Conservation (phyloP, 2,797 vertebrate genomes). For the Catostomus latipinnis region DNA sequence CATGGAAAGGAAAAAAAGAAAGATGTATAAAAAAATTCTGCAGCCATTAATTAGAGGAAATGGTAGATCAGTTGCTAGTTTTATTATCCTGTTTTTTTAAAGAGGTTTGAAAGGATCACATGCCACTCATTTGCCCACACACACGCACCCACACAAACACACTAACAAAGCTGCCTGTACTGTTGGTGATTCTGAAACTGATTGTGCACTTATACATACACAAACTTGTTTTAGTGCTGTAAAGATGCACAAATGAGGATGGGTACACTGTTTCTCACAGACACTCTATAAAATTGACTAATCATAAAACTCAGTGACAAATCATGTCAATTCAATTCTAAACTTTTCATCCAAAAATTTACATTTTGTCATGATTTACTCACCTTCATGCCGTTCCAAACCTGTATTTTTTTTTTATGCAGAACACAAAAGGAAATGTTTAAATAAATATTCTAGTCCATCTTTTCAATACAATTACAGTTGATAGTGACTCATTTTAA, state of each 20-base stretch:
- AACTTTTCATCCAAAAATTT: too few species aligned
- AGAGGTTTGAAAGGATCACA: constrained; percentile 80
- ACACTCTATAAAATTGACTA: neutral
- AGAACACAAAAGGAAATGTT: too few species aligned
- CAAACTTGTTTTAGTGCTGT: neutral
- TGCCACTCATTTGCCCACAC: constrained; percentile 70
- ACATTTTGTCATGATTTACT: too few species aligned
- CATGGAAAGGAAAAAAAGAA: constrained; percentile 50
- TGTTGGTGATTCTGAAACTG: too few species aligned
- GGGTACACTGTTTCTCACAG: neutral
- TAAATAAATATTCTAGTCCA: too few species aligned
- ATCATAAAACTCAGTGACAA: neutral
- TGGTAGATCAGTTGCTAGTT: constrained; percentile 80
- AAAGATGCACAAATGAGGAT: too few species aligned
- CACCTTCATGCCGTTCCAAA: too few species aligned
- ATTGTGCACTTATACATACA: neutral
- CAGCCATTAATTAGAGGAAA: constrained; percentile 78
- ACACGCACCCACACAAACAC: constrained; percentile 30
- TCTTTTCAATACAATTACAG: too few species aligned
- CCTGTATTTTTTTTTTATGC: too few species aligned
- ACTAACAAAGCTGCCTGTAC: neutral
- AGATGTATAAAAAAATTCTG: constrained; percentile 52
- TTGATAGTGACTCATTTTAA: too few species aligned
- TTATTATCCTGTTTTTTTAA: constrained; percentile 78
- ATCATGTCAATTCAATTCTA: neutral